Evolutionary conservation across 2,888 invertebrate genomes (phyloP).

Genomic region (Vesta saturnalis): DNA sequence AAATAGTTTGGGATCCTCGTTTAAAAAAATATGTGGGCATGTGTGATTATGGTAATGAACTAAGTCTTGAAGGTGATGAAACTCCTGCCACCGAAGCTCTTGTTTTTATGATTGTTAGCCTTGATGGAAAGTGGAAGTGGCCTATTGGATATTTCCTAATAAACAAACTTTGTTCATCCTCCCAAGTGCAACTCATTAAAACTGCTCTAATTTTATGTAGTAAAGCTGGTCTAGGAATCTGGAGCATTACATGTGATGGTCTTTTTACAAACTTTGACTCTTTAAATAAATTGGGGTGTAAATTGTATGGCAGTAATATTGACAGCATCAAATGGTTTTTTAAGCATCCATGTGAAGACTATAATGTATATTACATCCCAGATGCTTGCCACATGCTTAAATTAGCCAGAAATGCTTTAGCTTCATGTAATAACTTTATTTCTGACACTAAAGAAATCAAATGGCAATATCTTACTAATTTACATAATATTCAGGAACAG

Average conservation of each 20-base stretch:
- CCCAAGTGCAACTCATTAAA: constrained; percentile 24
- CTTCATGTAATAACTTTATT: constrained; percentile 20
- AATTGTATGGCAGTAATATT: neutral
- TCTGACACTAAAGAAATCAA: constrained; percentile 5
- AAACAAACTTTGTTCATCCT: constrained; percentile 15
- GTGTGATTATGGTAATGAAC: constrained; percentile 21
- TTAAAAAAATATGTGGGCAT: constrained; percentile 5
- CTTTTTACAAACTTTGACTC: constrained; percentile 20
- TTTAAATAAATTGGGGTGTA: constrained; percentile 22
- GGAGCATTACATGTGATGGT: constrained; percentile 27
- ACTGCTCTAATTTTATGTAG: constrained; percentile 8
- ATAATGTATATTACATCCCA: constrained; percentile 27
- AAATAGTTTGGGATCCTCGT: constrained; percentile 24
- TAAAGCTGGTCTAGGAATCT: constrained; percentile 22
- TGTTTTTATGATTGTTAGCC: constrained; percentile 33
- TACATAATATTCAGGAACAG: neutral
- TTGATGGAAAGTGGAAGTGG: constrained; percentile 27
- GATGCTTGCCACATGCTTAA: constrained; percentile 32
- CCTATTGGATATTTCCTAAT: constrained; percentile 31
- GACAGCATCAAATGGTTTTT: constrained; percentile 20
- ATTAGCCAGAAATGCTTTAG: constrained; percentile 28
- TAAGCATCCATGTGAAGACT: constrained; percentile 21
- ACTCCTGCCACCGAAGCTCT: constrained; percentile 29
- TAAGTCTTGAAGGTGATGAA: constrained; percentile 24
- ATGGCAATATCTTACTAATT: constrained; percentile 10